Evolutionary conservation across 2,888 invertebrate genomes (phyloP), one percentile per base, ranked within the genome.

Genomic region (Stenolophus ochropezus): DNA sequence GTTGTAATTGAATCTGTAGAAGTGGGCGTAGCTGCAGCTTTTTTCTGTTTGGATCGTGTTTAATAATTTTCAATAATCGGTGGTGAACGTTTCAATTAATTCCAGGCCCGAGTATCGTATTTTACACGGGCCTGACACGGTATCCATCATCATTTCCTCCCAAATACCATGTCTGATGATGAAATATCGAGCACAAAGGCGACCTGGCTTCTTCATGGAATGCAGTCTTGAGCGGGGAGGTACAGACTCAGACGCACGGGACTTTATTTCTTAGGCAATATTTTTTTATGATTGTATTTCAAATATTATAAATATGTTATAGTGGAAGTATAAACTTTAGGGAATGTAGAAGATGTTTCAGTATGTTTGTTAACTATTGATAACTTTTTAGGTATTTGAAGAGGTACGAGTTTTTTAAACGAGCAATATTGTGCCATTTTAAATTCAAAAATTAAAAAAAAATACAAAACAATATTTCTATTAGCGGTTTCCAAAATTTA

Each of bases 1-100:
- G 33, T 33, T 27, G 47, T 77, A 77, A 77, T 77, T 77, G 77
- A 77, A 47, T 77, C 77, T 16, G n/a, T 77, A 42, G 47, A 77
- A 77, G 65, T 61, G 65, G 77, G 77, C 77, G 77, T 61, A 42
- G 42, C 65, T 16, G 61, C 49, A 3, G 11, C 42, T 42, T 61
- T 76, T 58, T 42, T 61, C 25, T 42, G 33, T 61, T 21, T 58
- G 14, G 23, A 11, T 23, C 53, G 42, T 77, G 77, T 81, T 81
- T 81, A 74, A 81, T 81, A 75, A 81, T 81, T 81, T 81, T 81
- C 81, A 81, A 81, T 81, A 81, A 81, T 75, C 81, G 74, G 75
- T 81, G 21, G 61, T 16, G 65, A 58, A 81, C 33, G 65, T 75
- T 81, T 81, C 75, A 81, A 81, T 81, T 81, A 81, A 61, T 75